A percentile compares a stretch with the other conserved stretches of the same genome.
These are phyloP conservation scores for Phortica okadai DNA, from an alignment of 2,888 invertebrate species.

Conservation along the genomic window DNA sequence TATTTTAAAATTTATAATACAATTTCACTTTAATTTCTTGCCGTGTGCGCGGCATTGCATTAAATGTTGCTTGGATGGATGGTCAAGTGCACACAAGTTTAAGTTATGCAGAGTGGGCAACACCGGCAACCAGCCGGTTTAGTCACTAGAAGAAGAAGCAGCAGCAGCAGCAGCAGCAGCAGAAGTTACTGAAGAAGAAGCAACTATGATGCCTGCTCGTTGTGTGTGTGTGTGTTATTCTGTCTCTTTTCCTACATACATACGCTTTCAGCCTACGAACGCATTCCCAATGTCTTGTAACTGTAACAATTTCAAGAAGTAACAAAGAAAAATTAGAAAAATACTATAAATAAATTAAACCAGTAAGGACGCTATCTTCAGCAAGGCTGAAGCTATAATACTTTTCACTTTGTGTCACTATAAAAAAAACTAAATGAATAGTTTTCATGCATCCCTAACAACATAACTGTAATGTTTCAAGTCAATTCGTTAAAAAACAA, in stretches of 20 bases:
- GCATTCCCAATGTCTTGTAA: background rate
- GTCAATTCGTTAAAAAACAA: too few relatives aligned
- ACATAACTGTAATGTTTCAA: too few relatives aligned
- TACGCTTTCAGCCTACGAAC: background rate
- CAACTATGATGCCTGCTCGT: background rate
- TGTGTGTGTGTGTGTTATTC: background rate
- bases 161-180: background rate
- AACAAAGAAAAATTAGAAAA: background rate
- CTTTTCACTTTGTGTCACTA: too few relatives aligned
- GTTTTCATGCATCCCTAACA: too few relatives aligned
- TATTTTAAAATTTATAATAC: too few relatives aligned
- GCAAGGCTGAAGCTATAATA: too few relatives aligned
- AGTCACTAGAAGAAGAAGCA: background rate
- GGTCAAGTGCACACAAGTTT: background rate
- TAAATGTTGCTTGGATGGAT: constrained; percentile 5
- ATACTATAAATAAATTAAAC: background rate
- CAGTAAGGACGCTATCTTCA: too few relatives aligned
- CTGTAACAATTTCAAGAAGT: background rate
- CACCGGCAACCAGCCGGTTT: background rate
- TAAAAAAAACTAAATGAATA: too few relatives aligned
- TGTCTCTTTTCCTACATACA: background rate
- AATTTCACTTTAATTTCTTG: too few relatives aligned
- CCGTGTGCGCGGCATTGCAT: constrained; percentile 12
- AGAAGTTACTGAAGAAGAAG: background rate
- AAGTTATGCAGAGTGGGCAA: constrained; percentile 7